Evolutionary conservation across 2,797 vertebrate genomes (phyloP).

Genomic region (Rhynchotus rufescens): DNA sequence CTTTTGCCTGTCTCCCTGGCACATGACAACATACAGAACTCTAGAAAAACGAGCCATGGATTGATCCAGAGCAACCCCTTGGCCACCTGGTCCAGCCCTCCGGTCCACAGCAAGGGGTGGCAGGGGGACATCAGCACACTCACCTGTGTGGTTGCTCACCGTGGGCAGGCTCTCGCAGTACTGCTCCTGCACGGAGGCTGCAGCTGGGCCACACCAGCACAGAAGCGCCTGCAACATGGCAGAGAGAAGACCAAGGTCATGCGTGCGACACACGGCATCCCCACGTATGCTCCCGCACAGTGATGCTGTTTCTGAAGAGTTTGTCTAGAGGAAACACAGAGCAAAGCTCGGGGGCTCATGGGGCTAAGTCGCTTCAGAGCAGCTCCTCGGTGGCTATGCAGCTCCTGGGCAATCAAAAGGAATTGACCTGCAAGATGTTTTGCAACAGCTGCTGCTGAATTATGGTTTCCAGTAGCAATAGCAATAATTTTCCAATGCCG

Average conservation of each 20-base stretch:
- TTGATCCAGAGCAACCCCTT: background rate
- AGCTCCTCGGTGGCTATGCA: background rate
- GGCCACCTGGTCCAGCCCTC: background rate
- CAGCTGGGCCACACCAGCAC: constrained; percentile 71
- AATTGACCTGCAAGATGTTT: background rate
- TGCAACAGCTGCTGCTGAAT: background rate
- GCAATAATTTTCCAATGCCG: background rate
- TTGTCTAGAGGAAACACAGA: background rate
- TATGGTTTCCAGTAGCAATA: background rate
- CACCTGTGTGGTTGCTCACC: constrained; percentile 83
- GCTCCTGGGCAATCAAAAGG: background rate
- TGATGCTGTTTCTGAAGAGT: background rate
- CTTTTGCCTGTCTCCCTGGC: background rate
- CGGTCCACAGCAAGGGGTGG: too few species aligned
- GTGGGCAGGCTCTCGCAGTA: constrained; percentile 84
- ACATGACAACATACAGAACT: background rate
- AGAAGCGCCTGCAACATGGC: constrained; percentile 76
- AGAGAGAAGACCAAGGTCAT: background rate
- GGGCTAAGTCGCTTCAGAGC: background rate
- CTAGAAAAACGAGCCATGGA: background rate
- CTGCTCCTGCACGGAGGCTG: constrained; percentile 80
- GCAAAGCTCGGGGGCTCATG: background rate
- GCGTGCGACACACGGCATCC: rapidly evolving
- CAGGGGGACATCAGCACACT: constrained; percentile 45
- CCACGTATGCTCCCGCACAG: too few species aligned